Percentiles rank a stretch among this genome's conserved stretches.
Evolutionary conservation across 2,797 vertebrate species (phyloP).

Genomic region (Melopsittacus undulatus): DNA sequence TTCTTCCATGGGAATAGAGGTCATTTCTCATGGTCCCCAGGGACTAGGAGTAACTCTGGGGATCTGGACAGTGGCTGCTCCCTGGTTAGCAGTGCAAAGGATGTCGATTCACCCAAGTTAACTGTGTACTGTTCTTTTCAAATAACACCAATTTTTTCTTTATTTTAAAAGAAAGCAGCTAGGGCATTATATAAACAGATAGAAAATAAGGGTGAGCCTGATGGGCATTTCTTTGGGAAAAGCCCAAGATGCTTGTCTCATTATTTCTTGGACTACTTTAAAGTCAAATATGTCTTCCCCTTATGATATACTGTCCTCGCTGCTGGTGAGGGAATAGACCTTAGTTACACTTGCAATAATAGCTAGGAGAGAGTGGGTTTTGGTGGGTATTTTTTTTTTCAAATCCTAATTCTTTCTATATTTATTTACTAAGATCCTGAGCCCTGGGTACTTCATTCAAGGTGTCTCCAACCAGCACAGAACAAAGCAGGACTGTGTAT

Average conservation of each 20-base stretch:
- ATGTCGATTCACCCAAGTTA: neutral
- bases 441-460: neutral
- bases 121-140: neutral
- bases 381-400: neutral
- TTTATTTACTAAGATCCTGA: slow-evolving; percentile 4
- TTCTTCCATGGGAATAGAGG: neutral
- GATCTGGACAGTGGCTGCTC: neutral
- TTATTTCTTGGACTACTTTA: slow-evolving; percentile 9
- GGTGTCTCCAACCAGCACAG: neutral
- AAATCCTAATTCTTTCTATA: neutral
- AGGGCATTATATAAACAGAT: neutral
- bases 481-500: slow-evolving; percentile 6
- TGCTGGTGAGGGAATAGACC: neutral
- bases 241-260: neutral
- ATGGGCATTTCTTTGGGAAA: neutral
- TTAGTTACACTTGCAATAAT: neutral
- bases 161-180: neutral
- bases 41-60: neutral
- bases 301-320: neutral
- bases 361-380: neutral
- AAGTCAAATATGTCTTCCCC: neutral
- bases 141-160: neutral
- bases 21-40: neutral
- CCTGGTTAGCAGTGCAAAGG: neutral
- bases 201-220: neutral